Percentiles rank a stretch among this genome's conserved stretches.
phyloP scores from a whole-genome alignment of 1,140 invertebrate species.

The Sitophilus oryzae region DNA sequence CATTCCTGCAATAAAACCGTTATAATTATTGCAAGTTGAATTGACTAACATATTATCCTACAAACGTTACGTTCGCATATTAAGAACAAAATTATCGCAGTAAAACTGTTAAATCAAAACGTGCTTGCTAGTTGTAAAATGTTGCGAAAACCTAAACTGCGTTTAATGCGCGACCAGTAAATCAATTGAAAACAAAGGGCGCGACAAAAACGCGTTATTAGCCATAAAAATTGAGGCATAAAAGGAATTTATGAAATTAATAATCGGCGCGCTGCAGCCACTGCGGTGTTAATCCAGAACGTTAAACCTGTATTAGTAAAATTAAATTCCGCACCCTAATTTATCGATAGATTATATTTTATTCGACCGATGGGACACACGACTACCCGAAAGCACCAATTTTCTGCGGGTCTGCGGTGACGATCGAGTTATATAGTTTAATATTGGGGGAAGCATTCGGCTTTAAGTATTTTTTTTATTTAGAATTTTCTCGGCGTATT shows the following conservation, averaged over 20 bases:
- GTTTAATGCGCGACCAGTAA: neutral
- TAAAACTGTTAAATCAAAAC: too few species aligned
- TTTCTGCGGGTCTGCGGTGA: neutral
- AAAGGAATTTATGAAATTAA: slow-evolving; percentile 42
- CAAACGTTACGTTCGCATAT: too few species aligned
- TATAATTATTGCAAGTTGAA: too few species aligned
- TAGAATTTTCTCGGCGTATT: neutral
- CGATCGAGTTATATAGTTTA: neutral
- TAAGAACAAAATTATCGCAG: too few species aligned
- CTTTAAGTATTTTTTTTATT: neutral
- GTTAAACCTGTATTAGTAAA: slow-evolving; percentile 38
- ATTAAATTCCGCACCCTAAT: slow-evolving; percentile 39
- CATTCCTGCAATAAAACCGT: too few species aligned
- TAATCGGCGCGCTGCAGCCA: slow-evolving; percentile 33
- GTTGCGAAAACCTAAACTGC: slow-evolving; percentile 4
- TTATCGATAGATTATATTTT: slow-evolving; percentile 40
- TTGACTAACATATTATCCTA: too few species aligned
- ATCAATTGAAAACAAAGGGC: slow-evolving; percentile 21
- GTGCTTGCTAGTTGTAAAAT: too few species aligned
- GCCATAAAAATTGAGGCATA: slow-evolving; percentile 29
- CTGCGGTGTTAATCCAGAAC: slow-evolving; percentile 33
- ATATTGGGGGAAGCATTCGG: neutral
- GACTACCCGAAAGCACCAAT: slow-evolving; percentile 7
- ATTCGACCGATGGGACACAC: slow-evolving; percentile 37
- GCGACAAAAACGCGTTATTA: slow-evolving; percentile 21